These are phyloP conservation scores for Syngnathus acus DNA, from an alignment of 2,797 vertebrate genomes.

Conservation along the genomic window DNA sequence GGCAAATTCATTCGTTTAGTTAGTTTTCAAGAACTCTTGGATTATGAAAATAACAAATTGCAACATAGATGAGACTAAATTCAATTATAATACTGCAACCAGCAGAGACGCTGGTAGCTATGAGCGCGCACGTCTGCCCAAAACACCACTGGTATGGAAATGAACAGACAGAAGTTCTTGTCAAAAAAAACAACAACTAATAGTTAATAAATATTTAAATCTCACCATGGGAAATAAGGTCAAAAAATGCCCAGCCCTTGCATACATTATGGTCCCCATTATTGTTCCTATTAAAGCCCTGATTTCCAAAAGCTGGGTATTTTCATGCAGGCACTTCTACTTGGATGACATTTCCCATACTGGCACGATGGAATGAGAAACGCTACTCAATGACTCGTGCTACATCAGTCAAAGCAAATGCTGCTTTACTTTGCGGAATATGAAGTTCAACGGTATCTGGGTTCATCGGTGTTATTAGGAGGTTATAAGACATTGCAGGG, in stretches of 20 bases:
- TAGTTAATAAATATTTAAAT: background rate
- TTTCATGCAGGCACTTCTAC: slow-evolving; percentile 47
- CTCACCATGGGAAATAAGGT: background rate
- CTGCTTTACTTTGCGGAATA: slow-evolving; percentile 38
- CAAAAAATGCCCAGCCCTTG: background rate
- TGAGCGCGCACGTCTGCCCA: background rate
- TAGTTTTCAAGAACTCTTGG: background rate
- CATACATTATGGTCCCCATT: background rate
- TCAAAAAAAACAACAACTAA: background rate
- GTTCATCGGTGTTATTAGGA: slow-evolving; percentile 20
- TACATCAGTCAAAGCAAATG: slow-evolving; percentile 40
- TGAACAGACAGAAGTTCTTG: background rate
- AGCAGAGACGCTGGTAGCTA: background rate
- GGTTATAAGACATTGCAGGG: slow-evolving; percentile 37
- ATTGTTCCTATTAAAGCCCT: background rate
- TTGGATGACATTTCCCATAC: slow-evolving; percentile 36
- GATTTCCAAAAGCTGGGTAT: slow-evolving; percentile 26
- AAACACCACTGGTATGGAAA: background rate
- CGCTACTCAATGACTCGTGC: slow-evolving; percentile 57
- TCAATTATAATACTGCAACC: background rate
- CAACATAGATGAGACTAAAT: background rate
- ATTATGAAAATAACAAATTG: background rate
- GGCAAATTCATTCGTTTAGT: background rate
- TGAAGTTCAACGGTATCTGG: slow-evolving; percentile 40
- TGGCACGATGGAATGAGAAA: slow-evolving; percentile 47